Base-by-base conservation (phyloP, 2,888 invertebrate genomes). In the Meta bourneti region DNA sequence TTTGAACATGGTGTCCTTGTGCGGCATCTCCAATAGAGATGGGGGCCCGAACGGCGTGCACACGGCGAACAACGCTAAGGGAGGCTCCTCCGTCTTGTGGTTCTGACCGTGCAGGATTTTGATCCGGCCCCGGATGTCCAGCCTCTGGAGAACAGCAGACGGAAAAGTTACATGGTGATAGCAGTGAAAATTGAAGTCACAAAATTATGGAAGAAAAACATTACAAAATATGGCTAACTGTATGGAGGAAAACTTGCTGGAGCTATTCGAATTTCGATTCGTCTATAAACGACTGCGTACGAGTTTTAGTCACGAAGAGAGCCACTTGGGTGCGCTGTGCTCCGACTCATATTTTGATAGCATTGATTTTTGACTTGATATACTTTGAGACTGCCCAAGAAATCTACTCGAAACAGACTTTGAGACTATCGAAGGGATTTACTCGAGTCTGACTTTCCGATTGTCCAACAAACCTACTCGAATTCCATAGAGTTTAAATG, bases 11-110 rank as follows among this genome's bases (percentile, higher is more conserved):
- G 99, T 98, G 95, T 99, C 99, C 95, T 99, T 98, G 95, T 99
- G 98, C 7, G 99, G 99, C 93, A 99, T 98, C 95, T 99, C 99
- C 91, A 99, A 96, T 83, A 99, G 96, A 91, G 99, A 98, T 48
- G 99, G 98, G n/a, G 99, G 99, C 0, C 99, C 99, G 94, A 99
- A 99, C 0, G 99, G 99, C 6, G 99, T 99, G 95, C 99, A 99
- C 90, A 99, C 97, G 93, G 99, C 99, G 94, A 99, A 99, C 87
- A 99, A 95, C 1, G 98, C 99, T 94, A 99, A 95, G 0, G 98
- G 98, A 2, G 98, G 98, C 16, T 93, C 98, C 95, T 98, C 98
- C 9, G 97, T 97, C 95, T 98, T 98, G 94, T 98, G 96, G 95
- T 98, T 99, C 95, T 99, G 99, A 0, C 99, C 99, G 94, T 99